Percentiles rank a stretch among this genome's conserved stretches.
These are phyloP conservation scores for Caerostris extrusa DNA, from an alignment of 1,140 invertebrate genomes.

Conservation along the genomic window DNA sequence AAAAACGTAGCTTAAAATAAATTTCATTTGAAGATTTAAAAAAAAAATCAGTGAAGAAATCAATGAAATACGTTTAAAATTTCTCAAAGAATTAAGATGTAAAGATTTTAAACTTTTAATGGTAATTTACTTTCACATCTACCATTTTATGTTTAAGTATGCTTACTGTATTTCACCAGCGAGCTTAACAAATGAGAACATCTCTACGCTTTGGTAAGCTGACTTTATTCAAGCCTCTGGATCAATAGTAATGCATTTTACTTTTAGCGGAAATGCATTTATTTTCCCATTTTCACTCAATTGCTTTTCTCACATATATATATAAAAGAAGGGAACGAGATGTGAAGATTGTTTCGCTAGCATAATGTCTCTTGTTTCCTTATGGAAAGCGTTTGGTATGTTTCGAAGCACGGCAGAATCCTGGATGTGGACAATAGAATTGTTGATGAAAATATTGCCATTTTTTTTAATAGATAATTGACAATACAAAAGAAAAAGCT, in stretches of 20 bases:
- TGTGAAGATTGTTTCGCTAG: constrained; percentile 62
- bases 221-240: not conserved
- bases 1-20: too few species aligned
- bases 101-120: too few species aligned
- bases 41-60: too few species aligned
- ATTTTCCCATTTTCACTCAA: not conserved
- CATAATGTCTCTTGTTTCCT: constrained; percentile 47
- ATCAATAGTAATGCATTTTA: constrained; percentile 17
- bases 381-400: constrained; percentile 9
- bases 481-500: not conserved
- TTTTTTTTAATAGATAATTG: too few species aligned
- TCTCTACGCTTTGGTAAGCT: not conserved
- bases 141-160: not conserved
- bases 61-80: too few species aligned
- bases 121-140: too few species aligned
- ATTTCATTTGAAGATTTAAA: too few species aligned
- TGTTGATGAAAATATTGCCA: too few species aligned
- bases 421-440: not conserved
- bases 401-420: constrained; percentile 31
- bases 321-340: constrained; percentile 42
- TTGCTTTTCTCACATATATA: not conserved
- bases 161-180: not conserved
- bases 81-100: too few species aligned
- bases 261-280: constrained; percentile 24
- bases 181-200: not conserved